Evolutionary conservation across 2,888 invertebrate species (phyloP), one percentile per base, ranked within the genome.

Genomic region (Troides helena): DNA sequence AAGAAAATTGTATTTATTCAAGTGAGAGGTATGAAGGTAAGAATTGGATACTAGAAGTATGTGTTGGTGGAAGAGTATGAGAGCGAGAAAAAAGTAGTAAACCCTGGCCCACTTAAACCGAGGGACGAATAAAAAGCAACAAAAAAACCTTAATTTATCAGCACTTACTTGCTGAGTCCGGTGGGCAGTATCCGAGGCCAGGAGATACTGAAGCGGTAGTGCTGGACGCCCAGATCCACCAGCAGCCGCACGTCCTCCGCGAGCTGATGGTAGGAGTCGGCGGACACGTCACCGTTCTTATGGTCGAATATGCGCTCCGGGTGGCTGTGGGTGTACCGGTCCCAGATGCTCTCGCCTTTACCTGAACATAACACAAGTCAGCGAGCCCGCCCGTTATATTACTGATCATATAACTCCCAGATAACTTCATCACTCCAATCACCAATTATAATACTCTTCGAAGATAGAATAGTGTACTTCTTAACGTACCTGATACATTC

Each of bases 181-280:
- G 85, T 92, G 0, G 96, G 95, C 58, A 96, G 80, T 36, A 96
- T 91, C 76, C 96, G 89, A 0, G 95, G 83, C 96, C 96, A 96
- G 70, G 95, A 94, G 25, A 95, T 82, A 0, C 95, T 95, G 77
- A 95, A 94, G 25, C 95, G 85, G 81, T 95, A 95, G 79, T 89
- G 92, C 69, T 87, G 75, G 3, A 94, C 93, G 0, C 94, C 94
- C 1, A 95, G 82, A 30, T 92, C 79, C 66, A 88, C 91, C 70
- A 96, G 78, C 60, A 95, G 81, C 60, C 85, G 77, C 0, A 95
- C 93, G 76, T 96, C 96, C 36, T 94, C 92, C 74, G 90, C 87
- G 81, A 93, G 94, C 71, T 87, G 90, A 81, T 95, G 94, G 83
- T 95, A 96, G 43, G 95, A 95, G 80, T 96, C 95, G 68, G 94